Percentiles rank a stretch among this genome's conserved stretches.
phyloP scores from a whole-genome alignment of 2,797 vertebrate genomes.

The Clarias platycephalus region DNA sequence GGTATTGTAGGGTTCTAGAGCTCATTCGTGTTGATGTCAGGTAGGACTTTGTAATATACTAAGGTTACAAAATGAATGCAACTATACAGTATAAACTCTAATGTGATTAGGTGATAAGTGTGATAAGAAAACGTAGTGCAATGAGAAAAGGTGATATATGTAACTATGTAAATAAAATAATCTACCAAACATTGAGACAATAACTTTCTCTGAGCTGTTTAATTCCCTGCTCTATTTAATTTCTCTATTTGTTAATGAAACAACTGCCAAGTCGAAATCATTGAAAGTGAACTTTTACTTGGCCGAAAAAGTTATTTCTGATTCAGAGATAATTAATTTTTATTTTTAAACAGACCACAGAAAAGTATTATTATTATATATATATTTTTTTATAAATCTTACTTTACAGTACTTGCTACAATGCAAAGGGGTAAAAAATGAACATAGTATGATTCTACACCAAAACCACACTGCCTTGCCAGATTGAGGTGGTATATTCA shows the following conservation, averaged over 20 bases:
- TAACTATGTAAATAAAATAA: neutral
- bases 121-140: neutral
- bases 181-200: neutral
- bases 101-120: neutral
- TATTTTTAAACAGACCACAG: neutral
- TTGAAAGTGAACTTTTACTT: neutral
- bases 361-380: neutral
- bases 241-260: neutral
- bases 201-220: neutral
- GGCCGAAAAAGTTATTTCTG: neutral
- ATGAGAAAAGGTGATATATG: neutral
- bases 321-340: neutral
- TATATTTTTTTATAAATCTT: neutral
- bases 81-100: neutral
- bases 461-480: constrained; percentile 38
- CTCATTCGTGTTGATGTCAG: neutral
- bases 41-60: neutral
- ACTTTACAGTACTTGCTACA: neutral
- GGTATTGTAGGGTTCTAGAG: neutral
- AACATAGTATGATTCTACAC: neutral
- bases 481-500: constrained; percentile 55
- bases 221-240: neutral
- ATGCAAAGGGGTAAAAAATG: neutral
- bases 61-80: neutral
- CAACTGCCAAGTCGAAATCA: neutral